Evolutionary conservation across 2,797 vertebrate genomes (phyloP).

Genomic region (Hipposideros larvatus): DNA sequence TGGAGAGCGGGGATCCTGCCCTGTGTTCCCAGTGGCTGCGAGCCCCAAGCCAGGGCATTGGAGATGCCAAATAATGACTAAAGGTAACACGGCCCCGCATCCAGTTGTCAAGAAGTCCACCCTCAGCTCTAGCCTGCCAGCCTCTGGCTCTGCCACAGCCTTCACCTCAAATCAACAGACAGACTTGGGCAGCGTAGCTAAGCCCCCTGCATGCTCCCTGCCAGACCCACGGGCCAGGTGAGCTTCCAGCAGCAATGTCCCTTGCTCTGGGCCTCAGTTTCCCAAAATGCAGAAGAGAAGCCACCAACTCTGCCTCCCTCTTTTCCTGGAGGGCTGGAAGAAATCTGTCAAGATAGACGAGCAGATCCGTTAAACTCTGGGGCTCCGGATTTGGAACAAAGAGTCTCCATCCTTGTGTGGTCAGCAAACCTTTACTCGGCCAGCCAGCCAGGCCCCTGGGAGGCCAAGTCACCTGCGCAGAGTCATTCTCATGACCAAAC

Average conservation of each 20-base stretch:
- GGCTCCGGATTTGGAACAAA: conserved; percentile 11
- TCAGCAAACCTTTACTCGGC: neutral
- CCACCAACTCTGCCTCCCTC: neutral
- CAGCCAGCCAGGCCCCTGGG: neutral
- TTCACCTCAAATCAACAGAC: neutral
- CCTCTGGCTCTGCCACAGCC: neutral
- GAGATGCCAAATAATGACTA: neutral
- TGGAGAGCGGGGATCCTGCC: neutral
- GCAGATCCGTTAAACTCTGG: neutral
- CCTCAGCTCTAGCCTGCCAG: neutral
- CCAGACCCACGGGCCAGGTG: neutral
- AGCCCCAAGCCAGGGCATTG: neutral
- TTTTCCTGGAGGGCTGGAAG: neutral
- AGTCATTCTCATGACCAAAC: neutral
- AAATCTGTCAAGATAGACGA: neutral
- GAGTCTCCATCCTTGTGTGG: neutral
- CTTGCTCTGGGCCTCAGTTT: conserved; percentile 32
- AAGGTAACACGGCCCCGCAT: neutral
- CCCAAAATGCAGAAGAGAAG: conserved; percentile 30
- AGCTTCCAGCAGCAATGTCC: neutral
- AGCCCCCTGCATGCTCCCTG: neutral
- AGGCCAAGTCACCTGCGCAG: conserved; percentile 8
- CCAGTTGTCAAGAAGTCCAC: neutral
- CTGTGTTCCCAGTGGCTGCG: neutral
- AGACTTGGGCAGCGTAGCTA: neutral